Base-by-base conservation (phyloP, 2,888 invertebrate species). In the Spialia ferax region DNA sequence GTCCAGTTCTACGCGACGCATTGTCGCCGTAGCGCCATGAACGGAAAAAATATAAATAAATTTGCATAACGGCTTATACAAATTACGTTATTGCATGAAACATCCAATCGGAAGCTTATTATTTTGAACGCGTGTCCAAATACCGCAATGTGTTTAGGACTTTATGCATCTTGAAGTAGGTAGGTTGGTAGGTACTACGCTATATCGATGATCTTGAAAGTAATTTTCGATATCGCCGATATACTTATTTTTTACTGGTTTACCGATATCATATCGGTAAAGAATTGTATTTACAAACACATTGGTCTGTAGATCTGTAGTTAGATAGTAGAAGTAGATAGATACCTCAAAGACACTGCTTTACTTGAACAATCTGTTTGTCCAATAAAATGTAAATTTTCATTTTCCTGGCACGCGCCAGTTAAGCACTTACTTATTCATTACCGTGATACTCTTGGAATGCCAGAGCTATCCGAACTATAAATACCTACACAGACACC, bases 51-150 rank as follows among this genome's bases (percentile, higher is more conserved):
- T 74, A 79, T 75, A 80, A 75, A 84, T 85, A 83, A 81, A 87
- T 88, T 86, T 80, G 71, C 82, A 82, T 85, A 86, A 86, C 81
- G 72, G 76, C 79, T 79, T 83, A 80, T 77, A 83, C 81, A 83
- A 83, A 83, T 82, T 79, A 78, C 78, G 69, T 80, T 80, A 80
- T 79, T 80, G 76, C 80, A 77, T 76, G 78, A 79, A 79, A 79
- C 77, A 77, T 75, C 79, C 75, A 75, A 73, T 70, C 78, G 79
- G 77, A 78, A 80, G 77, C 75, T 74, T 48, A 48, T 71, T 70
- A 64, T 56, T 64, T 69, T 54, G 61, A 60, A 69, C 67, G 68
- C 71, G 63, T 68, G 70, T 62, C 68, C 69, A 52, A 65, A 62
- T 73, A 64, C 18, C 15, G 52, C 35, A 54, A 63, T 48, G 20